Conservation (phyloP, 2,113 vertebrate species). For the Pogona vitticeps region DNA sequence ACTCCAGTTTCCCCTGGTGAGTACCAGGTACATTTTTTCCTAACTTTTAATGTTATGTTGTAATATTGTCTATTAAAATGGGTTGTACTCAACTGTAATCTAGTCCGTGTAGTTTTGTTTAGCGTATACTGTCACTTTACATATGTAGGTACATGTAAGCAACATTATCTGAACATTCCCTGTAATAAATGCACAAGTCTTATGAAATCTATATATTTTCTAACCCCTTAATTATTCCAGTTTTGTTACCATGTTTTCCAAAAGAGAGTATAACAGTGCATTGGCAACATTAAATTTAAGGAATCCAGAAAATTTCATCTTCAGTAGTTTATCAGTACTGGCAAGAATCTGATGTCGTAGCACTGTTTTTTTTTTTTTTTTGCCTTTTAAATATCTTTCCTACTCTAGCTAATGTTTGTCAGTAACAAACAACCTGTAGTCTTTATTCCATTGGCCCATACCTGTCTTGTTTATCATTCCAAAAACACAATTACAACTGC, state of each 20-base stretch:
- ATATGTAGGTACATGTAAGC: no score
- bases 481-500: no score
- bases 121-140: neutral
- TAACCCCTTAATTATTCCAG: neutral
- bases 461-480: neutral
- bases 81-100: neutral
- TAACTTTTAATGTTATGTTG: neutral
- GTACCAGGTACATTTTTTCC: constrained; percentile 40
- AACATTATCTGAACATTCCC: neutral
- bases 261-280: neutral
- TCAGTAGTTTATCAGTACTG: neutral
- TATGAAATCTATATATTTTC: neutral
- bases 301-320: neutral
- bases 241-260: neutral
- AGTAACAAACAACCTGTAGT: neutral
- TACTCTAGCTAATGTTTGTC: neutral
- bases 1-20: constrained; percentile 66
- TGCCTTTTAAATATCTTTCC: neutral
- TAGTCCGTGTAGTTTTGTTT: neutral
- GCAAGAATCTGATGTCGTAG: neutral
- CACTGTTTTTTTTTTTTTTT: neutral
- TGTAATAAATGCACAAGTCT: neutral
- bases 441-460: neutral
- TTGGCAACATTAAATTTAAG: neutral
- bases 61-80: constrained; percentile 1